A percentile compares a stretch with the other conserved stretches of the same genome.
Evolutionary conservation across 2,888 invertebrate species (phyloP).

Genomic region (Cetonia aurata): DNA sequence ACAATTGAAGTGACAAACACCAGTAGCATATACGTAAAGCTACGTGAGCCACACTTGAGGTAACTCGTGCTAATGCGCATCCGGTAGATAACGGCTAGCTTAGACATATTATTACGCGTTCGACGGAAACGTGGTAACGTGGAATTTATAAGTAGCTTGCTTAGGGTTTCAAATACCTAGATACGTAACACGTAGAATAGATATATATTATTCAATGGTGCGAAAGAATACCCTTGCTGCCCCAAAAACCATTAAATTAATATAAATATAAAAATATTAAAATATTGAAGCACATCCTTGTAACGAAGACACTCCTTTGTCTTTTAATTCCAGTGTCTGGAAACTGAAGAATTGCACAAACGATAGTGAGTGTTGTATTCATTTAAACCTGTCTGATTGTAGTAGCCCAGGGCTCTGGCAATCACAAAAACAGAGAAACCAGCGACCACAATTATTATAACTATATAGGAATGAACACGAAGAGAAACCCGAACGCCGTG

Average conservation of each 20-base stretch:
- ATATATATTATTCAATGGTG: too few species aligned
- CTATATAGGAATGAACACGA: conserved; percentile 7
- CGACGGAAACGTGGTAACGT: conserved; percentile 13
- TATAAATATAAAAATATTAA: too few species aligned
- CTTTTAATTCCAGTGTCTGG: too few species aligned
- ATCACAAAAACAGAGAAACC: conserved; percentile 28
- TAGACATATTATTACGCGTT: conserved; percentile 8
- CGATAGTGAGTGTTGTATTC: not conserved
- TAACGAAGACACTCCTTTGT: too few species aligned
- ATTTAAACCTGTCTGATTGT: conserved; percentile 11
- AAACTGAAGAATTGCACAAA: not conserved
- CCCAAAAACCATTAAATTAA: too few species aligned
- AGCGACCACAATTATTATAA: conserved; percentile 28
- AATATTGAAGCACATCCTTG: too few species aligned
- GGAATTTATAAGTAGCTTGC: conserved; percentile 5
- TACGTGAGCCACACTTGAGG: conserved; percentile 2
- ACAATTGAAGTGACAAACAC: conserved; percentile 6
- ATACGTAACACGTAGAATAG: not conserved
- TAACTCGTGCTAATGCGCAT: conserved; percentile 16
- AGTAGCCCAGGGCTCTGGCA: conserved; percentile 23
- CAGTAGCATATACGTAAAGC: not conserved
- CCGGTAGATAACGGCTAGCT: conserved; percentile 16
- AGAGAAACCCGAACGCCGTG: conserved; percentile 9
- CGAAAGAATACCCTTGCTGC: too few species aligned
- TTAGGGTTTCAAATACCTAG: not conserved